phyloP scores from a whole-genome alignment of 2,888 invertebrate genomes.

The Tholera decimalis region DNA sequence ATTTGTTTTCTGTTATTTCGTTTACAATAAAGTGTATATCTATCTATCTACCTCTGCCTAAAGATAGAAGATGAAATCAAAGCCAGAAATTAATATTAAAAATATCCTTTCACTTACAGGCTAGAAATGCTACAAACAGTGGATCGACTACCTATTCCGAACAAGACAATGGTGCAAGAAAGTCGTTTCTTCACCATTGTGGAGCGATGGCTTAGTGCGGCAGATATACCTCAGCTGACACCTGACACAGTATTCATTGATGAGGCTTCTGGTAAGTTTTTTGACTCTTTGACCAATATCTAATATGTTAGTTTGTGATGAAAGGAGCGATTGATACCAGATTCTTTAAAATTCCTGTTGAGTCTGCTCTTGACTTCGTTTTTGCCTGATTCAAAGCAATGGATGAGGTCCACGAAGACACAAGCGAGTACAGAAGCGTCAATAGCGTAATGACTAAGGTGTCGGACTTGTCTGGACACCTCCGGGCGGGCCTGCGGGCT shows the following conservation, averaged over 20 bases:
- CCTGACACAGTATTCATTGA: constrained; percentile 79
- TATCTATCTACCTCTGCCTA: no score
- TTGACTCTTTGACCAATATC: no score
- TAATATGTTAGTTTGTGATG: not conserved
- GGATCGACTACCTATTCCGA: constrained; percentile 96
- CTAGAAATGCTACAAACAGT: constrained; percentile 95
- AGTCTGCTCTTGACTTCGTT: not conserved
- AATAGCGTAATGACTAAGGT: no score
- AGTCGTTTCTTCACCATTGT: constrained; percentile 97
- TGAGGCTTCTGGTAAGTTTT: constrained; percentile 82
- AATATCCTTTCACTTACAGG: constrained; percentile 83
- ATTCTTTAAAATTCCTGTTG: not conserved
- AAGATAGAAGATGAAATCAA: not conserved
- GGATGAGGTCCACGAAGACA: no score
- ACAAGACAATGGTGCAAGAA: constrained; percentile 98
- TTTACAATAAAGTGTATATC: no score
- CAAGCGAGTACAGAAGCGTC: not conserved
- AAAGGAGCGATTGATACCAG: not conserved
- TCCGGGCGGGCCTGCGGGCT: no score
- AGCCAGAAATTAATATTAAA: not conserved
- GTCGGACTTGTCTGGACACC: no score
- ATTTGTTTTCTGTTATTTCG: no score
- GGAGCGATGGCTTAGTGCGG: constrained; percentile 94
- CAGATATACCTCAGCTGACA: constrained; percentile 68
- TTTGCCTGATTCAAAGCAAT: no score